These are phyloP conservation scores for Microcaecilia unicolor DNA, from an alignment of 2,797 vertebrate genomes.

Conservation along the genomic window DNA sequence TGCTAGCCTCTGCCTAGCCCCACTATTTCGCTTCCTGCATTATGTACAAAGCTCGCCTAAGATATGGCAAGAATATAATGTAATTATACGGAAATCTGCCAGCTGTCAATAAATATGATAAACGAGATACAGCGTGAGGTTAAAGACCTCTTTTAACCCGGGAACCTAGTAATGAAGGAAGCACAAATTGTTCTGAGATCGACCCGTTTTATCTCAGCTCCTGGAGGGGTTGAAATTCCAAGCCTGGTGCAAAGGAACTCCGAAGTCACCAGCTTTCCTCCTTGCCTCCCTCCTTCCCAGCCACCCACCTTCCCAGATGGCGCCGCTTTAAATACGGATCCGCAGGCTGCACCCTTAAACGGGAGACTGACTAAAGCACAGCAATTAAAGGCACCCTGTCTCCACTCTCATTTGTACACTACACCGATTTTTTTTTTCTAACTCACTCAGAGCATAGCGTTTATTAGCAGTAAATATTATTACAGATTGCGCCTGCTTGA, in stretches of 20 bases:
- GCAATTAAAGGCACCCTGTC: constrained; percentile 45
- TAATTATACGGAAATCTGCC: too few species aligned
- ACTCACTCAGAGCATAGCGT: constrained; percentile 18
- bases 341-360: constrained; percentile 39
- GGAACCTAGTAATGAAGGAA: constrained; percentile 29
- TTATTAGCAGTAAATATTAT: constrained; percentile 45
- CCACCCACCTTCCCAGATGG: constrained; percentile 60
- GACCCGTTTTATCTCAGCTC: constrained; percentile 33
- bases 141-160: too few species aligned
- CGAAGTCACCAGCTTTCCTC: constrained; percentile 47
- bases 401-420: too few species aligned
- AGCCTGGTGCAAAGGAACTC: constrained; percentile 66
- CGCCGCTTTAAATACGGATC: constrained; percentile 65
- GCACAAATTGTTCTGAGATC: constrained; percentile 35
- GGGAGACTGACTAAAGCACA: constrained; percentile 36
- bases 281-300: constrained; percentile 58
- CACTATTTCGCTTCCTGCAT: too few species aligned
- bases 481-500: constrained; percentile 28
- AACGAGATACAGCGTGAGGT: too few species aligned
- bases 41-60: too few species aligned
- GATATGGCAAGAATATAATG: too few species aligned
- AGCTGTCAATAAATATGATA: too few species aligned
- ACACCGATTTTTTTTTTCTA: too few species aligned
- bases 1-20: too few species aligned
- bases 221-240: constrained; percentile 49